phyloP scores from a whole-genome alignment of 1,140 invertebrate genomes.

The Drosophila ananassae region DNA sequence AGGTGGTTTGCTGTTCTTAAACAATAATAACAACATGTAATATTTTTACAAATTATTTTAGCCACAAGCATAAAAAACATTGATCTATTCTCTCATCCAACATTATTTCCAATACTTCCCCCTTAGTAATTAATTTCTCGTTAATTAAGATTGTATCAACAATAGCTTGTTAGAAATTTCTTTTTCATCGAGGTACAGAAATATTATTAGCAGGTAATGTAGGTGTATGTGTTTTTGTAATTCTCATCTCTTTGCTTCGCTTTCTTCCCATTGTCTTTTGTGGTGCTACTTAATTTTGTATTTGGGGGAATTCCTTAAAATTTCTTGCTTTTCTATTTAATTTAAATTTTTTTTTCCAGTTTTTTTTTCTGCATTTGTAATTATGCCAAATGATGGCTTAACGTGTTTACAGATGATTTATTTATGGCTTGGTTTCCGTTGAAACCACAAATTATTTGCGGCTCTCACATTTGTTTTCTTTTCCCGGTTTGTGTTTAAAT shows the following conservation, averaged over 20 bases:
- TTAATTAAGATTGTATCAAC: constrained; percentile 9
- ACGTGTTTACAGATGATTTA: constrained; percentile 20
- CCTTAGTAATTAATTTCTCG: not conserved
- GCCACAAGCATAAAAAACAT: constrained; percentile 28
- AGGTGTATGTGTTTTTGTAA: constrained; percentile 41
- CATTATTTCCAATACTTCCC: constrained; percentile 5
- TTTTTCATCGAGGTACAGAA: constrained; percentile 29
- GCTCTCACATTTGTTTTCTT: constrained; percentile 31
- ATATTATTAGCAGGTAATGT: constrained; percentile 45
- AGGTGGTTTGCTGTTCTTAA: not conserved
- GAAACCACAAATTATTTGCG: constrained; percentile 33
- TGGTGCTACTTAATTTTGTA: constrained; percentile 37
- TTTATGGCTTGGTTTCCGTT: constrained; percentile 42
- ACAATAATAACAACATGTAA: not conserved
- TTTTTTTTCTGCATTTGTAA: constrained; percentile 37
- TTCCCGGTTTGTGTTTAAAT: constrained; percentile 36
- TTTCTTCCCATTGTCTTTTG: constrained; percentile 52
- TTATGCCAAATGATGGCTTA: constrained; percentile 46
- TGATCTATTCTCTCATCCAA: not conserved
- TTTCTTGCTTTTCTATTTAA: not conserved
- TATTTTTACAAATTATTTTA: not conserved
- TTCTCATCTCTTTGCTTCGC: constrained; percentile 16
- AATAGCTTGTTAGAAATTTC: constrained; percentile 18
- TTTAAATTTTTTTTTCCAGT: not conserved
- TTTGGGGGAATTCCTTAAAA: constrained; percentile 29